These are phyloP conservation scores for Semicossyphus pulcher DNA, from an alignment of 2,113 vertebrate genomes.

Conservation along the genomic window DNA sequence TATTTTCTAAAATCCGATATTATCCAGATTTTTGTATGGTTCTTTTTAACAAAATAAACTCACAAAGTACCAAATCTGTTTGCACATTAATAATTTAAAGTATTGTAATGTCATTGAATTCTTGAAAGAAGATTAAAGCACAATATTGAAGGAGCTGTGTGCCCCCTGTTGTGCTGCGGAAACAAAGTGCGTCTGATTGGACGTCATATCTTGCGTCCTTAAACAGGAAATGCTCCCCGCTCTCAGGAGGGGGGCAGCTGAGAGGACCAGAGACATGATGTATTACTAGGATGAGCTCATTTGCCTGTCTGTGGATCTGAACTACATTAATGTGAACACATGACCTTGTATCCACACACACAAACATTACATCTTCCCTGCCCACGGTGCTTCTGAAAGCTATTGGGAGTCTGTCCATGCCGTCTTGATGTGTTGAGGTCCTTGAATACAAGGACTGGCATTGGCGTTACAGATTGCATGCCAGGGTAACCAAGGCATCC, in stretches of 20 bases:
- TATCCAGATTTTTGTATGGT: too few relatives aligned
- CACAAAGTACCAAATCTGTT: too few relatives aligned
- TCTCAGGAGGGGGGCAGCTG: constrained; percentile 10
- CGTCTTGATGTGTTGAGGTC: constrained; percentile 53
- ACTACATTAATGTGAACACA: constrained; percentile 8
- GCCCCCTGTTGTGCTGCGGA: constrained; percentile 14
- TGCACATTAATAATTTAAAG: background rate
- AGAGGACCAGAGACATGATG: constrained; percentile 11
- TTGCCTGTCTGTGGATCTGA: constrained; percentile 29
- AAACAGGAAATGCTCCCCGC: constrained; percentile 45
- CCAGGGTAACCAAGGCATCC: constrained; percentile 49
- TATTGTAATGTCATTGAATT: background rate
- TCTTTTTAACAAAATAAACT: too few relatives aligned
- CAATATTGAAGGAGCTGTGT: background rate
- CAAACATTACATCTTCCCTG: background rate
- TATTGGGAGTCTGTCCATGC: constrained; percentile 63
- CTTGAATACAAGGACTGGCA: constrained; percentile 59
- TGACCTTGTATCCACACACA: background rate
- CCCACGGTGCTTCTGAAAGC: constrained; percentile 78
- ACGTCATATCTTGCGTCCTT: background rate
- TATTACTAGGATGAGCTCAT: constrained; percentile 16
- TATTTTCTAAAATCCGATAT: too few relatives aligned
- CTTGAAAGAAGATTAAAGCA: background rate
- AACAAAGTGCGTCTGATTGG: constrained; percentile 22
- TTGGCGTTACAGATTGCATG: constrained; percentile 74